Evolutionary conservation across 2,888 invertebrate genomes (phyloP).

Genomic region (Thereva unica): DNA sequence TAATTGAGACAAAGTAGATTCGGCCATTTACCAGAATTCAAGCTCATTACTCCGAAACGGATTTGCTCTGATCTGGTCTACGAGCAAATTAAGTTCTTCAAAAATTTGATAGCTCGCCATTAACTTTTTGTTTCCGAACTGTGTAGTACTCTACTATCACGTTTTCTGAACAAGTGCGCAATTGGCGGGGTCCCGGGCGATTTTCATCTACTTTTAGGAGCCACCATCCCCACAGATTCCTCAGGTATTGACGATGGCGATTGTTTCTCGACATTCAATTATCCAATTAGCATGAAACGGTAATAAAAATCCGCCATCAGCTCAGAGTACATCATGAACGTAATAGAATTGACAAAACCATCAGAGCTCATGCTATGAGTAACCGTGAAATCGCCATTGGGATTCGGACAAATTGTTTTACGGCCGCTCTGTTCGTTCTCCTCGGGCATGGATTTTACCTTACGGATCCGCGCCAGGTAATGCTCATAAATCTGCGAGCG

Average conservation of each 20-base stretch:
- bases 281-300: slow-evolving; percentile 33
- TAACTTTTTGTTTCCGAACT: no score
- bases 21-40: no score
- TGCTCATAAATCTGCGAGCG: slow-evolving; percentile 23
- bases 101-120: no score
- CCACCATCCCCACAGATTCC: no score
- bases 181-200: no score
- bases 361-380: slow-evolving; percentile 36
- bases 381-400: slow-evolving; percentile 34
- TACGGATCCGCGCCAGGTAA: not conserved
- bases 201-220: no score
- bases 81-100: no score
- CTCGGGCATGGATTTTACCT: slow-evolving; percentile 2
- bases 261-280: slow-evolving; percentile 30
- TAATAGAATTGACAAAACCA: slow-evolving; percentile 35
- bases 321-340: slow-evolving; percentile 23
- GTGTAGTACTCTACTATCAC: no score
- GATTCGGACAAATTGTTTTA: slow-evolving; percentile 30
- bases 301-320: slow-evolving; percentile 3
- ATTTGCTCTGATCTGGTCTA: no score
- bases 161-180: no score
- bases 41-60: no score
- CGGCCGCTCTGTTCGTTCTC: slow-evolving; percentile 19
- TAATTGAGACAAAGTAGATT: no score
- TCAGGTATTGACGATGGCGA: not conserved